A percentile compares a stretch with the other conserved stretches of the same genome.
Conservation (phyloP, 2,888 invertebrate genomes). For the Petrolisthes manimaculis region DNA sequence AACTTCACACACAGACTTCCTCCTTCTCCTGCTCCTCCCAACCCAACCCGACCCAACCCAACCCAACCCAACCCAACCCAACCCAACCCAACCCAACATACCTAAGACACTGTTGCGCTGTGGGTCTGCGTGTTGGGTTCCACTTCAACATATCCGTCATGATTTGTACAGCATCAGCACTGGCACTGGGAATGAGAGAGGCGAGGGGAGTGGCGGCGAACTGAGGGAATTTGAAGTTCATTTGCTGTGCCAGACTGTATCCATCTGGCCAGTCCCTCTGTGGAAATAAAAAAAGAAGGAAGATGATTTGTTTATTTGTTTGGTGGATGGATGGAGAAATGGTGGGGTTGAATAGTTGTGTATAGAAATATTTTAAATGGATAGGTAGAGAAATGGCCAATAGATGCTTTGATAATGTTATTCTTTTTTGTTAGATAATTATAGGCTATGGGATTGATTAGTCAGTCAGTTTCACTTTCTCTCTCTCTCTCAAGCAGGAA, state of each 20-base stretch:
- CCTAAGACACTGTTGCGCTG: conserved; percentile 88
- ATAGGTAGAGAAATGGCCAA: too few relatives aligned
- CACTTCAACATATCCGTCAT: conserved; percentile 87
- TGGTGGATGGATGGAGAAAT: too few relatives aligned
- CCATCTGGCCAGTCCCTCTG: conserved; percentile 73
- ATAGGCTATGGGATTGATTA: too few relatives aligned
- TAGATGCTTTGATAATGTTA: too few relatives aligned
- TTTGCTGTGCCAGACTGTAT: conserved; percentile 88
- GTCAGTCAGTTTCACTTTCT: too few relatives aligned
- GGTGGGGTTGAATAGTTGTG: too few relatives aligned
- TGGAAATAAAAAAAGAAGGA: not conserved
- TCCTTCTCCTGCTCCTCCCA: not conserved
- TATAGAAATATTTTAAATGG: too few relatives aligned
- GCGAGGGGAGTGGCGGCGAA: conserved; percentile 85
- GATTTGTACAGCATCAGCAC: conserved; percentile 84
- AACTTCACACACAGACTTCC: too few relatives aligned
- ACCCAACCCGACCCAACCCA: not conserved
- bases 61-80: not conserved
- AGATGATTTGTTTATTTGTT: too few relatives aligned
- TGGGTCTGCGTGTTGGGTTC: conserved; percentile 92
- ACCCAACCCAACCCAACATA: conserved; percentile 67
- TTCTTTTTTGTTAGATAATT: too few relatives aligned
- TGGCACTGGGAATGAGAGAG: conserved; percentile 85
- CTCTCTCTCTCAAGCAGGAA: too few relatives aligned
- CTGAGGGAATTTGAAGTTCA: conserved; percentile 96